Percentiles rank a stretch among this genome's conserved stretches.
Evolutionary conservation across 2,113 vertebrate genomes (phyloP).

Genomic region (Phyllostomus hastatus): DNA sequence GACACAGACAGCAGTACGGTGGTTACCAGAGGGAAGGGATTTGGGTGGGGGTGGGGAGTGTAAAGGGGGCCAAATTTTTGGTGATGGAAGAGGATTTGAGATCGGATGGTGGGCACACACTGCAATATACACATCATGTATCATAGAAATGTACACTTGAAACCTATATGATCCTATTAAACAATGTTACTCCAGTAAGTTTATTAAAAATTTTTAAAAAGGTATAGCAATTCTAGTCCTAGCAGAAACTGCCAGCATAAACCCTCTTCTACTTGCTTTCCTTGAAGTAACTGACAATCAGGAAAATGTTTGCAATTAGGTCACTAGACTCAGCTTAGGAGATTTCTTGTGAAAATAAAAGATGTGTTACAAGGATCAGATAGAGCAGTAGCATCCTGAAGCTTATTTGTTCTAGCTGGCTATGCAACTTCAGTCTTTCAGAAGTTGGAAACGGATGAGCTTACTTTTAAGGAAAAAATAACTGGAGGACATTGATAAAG

Average conservation of each 20-base stretch:
- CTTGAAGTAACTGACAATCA: neutral
- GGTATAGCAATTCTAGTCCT: neutral
- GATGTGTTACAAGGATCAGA: neutral
- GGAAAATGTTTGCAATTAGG: neutral
- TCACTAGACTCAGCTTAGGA: neutral
- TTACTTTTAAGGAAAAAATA: neutral
- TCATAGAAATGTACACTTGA: no score
- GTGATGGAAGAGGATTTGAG: no score
- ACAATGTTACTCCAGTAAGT: no score
- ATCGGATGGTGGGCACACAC: no score
- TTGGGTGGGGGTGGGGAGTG: no score
- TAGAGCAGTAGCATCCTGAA: neutral
- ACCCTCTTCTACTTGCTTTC: neutral
- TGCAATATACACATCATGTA: no score
- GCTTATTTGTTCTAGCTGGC: neutral
- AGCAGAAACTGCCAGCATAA: neutral
- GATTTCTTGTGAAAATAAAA: neutral
- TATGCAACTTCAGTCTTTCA: neutral
- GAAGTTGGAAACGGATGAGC: neutral
- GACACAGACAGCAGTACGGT: no score
- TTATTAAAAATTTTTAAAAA: neutral
- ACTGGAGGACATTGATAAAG: neutral
- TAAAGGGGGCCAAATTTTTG: no score
- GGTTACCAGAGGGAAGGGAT: no score
- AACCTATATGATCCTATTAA: no score